Evolutionary conservation across 2,113 vertebrate genomes (phyloP), one percentile per base, ranked within the genome.

Genomic region (Rhynchopsitta pachyrhyncha): DNA sequence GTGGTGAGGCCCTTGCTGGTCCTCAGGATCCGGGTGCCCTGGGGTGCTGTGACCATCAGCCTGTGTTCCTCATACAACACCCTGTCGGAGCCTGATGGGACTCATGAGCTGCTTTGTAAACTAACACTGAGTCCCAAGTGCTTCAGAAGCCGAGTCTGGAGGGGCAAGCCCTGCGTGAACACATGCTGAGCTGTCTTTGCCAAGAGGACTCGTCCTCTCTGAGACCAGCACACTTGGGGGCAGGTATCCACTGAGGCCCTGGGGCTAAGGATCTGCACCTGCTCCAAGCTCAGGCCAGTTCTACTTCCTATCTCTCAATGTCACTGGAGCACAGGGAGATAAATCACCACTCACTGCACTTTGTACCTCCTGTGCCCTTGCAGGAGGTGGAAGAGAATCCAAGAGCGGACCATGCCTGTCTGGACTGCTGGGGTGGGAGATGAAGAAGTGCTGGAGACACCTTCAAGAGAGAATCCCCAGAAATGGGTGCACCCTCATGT

Each of bases 31-130:
- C 2, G 1, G 19, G 41, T 1, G 10, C 17, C 66, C 39, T 4
- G n/a, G 13, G 12, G 63, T 24, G 59, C 81, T 44, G 22, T 18
- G 67, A 16, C 39, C 29, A 11, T 20, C 44, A 29, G 27, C 11
- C 49, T 5, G 8, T 6, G 5, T 1, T 50, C 53, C 82, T 47
- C 22, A n/a, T 35, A 6, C 25, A 60, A 9, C 39, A 10, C 28
- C 33, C 27, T 2, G 5, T 14, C 0, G 1, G 22, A 60, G 52
- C 24, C 44, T 18, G 19, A 4, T 0, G 5, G 0, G 28, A 24
- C 16, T 29, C 50, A 8, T 0, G 2, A 35, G 47, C 9, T 3
- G 20, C 41, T 8, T 11, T 23, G 22, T 22, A 59, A 13, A 15
- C 31, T 19, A 22, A 41, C 55, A 13, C 3, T 4, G 29, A 41